phyloP scores from a whole-genome alignment of 2,888 invertebrate genomes.

The Ctena decussata region DNA sequence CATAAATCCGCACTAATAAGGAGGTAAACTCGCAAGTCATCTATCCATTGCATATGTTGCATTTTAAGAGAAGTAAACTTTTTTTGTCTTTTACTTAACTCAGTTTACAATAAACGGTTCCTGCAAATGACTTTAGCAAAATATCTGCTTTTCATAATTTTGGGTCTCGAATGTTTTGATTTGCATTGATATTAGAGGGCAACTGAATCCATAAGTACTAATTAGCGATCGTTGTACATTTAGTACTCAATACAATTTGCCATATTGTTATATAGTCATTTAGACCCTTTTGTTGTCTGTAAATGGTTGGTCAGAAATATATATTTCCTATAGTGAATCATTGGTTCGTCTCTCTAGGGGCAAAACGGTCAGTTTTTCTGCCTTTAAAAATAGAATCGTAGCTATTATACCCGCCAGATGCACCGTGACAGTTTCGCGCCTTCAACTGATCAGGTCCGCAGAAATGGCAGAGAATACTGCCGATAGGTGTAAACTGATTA shows the following conservation, averaged over 20 bases:
- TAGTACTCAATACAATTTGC: not conserved
- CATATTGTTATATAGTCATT: not conserved
- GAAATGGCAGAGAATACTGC: not conserved
- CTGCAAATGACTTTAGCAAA: no score
- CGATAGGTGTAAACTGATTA: not conserved
- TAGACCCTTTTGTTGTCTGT: not conserved
- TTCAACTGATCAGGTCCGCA: not conserved
- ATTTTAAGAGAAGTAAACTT: no score
- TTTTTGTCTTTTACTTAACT: no score
- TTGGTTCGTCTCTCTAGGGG: not conserved
- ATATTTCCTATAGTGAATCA: not conserved
- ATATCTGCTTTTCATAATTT: no score
- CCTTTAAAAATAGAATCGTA: not conserved
- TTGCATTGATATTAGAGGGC: no score
- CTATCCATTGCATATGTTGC: no score
- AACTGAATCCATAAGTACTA: no score
- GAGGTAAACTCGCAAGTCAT: no score
- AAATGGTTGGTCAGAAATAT: not conserved
- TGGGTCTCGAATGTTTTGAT: no score
- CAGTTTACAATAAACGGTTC: no score
- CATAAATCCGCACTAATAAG: no score
- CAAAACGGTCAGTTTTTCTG: not conserved
- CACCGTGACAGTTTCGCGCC: not conserved
- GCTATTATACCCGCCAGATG: not conserved
- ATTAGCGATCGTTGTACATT: not conserved